Evolutionary conservation across 2,113 vertebrate genomes (phyloP), one percentile per base, ranked within the genome.

Genomic region (Varanus komodoensis): DNA sequence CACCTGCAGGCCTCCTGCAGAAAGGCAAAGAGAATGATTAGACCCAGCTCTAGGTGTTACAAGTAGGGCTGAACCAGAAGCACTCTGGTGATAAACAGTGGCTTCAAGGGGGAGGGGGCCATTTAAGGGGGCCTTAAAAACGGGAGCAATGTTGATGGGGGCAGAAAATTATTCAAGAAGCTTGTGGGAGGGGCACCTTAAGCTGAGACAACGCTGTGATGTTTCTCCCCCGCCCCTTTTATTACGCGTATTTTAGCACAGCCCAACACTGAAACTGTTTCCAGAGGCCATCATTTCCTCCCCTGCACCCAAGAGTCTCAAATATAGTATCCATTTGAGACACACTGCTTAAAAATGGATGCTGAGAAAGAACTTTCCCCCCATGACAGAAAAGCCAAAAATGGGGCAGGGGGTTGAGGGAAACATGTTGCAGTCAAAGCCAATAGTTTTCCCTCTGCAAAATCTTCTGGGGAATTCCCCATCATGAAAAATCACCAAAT

Each of bases 1-100:
- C 88, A 77, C 38, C 82, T 89, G 57, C 88, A 84, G 88, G 82
- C 44, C 50, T 78, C 78, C 11, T 29, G 25, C 48, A 67, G 57
- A 78, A 64, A 29, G 61, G 23, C 54, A n/a, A 44, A 21, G 50
- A 21, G 1, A 17, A 69, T 23, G n/a, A 19, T 52, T 52, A 29
- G 32, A 3, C 68, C 71, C n/a, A 32, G 19, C 27, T 64, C 57
- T n/a, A 21, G 48, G 21, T 74, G 48, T 34, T 74, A 34, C 17
- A 75, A 34, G 69, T 8, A 34, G 32, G 1, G 29, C 29, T 81
- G 79, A 81, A 50, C 48, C 23, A 54, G 50, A 27, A 12, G 44
- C 29, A 29, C 12, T 15, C 50, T 80, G 25, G 27, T 29, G 78
- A 75, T 3, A 34, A 75, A 15, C 38, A n/a, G 4, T n/a, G 48